Conservation (phyloP, 2,797 vertebrate species). For the Sebastes itinus region DNA sequence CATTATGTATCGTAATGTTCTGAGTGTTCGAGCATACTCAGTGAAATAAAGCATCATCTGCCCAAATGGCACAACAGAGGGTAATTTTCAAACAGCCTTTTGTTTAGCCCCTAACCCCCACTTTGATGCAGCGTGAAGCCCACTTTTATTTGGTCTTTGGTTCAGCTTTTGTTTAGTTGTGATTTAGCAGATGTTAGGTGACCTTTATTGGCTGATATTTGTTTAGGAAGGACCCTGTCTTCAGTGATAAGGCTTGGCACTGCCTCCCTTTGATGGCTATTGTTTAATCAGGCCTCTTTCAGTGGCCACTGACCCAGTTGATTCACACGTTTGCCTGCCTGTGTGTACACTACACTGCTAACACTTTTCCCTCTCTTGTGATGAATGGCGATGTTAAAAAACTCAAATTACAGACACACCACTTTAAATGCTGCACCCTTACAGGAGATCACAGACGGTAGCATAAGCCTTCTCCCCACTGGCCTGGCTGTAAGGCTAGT, state of each 20-base stretch:
- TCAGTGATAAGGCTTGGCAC: conserved; percentile 36
- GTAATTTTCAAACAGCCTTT: conserved; percentile 10
- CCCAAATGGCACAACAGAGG: conserved; percentile 11
- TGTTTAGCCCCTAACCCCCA: not conserved
- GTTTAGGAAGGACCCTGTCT: conserved; percentile 34
- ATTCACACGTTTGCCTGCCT: not conserved
- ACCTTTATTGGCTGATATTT: conserved; percentile 55
- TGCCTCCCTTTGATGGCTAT: conserved; percentile 31
- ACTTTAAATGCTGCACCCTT: conserved; percentile 11
- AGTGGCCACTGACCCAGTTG: conserved; percentile 28
- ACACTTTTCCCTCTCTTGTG: conserved; percentile 2
- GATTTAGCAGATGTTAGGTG: conserved; percentile 42
- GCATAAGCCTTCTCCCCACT: conserved; percentile 17
- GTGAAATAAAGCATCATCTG: conserved; percentile 30
- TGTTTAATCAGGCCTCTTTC: conserved; percentile 64
- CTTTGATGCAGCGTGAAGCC: conserved; percentile 13
- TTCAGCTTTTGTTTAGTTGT: conserved; percentile 35
- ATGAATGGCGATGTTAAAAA: conserved; percentile 31
- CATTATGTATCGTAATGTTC: not conserved
- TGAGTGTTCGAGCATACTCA: not conserved
- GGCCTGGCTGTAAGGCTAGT: conserved; percentile 26
- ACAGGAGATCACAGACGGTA: conserved; percentile 35
- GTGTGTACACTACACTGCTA: not conserved
- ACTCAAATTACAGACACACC: conserved; percentile 25
- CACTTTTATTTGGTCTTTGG: conserved; percentile 31